Percentiles rank a stretch among this genome's conserved stretches.
Evolutionary conservation across 30 jellyfish, hydroid and myxozoan genomes (phyloP).

Genomic region (Hydra vulgaris): DNA sequence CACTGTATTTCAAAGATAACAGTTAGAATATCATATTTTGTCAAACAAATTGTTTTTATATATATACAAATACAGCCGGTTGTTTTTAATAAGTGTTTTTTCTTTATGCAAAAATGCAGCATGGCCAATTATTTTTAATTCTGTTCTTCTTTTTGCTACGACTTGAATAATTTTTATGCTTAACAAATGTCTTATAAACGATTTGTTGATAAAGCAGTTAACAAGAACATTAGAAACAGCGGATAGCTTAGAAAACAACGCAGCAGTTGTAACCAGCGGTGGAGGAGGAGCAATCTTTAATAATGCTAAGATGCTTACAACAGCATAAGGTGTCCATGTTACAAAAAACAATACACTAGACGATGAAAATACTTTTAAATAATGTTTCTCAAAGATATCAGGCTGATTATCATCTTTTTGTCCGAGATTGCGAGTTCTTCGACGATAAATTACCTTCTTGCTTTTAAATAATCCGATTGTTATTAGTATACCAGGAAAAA

Average conservation of each 20-base stretch:
- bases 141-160: not conserved
- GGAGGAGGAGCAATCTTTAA: not conserved
- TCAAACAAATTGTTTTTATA: too few species aligned
- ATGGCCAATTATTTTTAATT: too few species aligned
- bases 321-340: conserved; percentile 9
- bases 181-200: not conserved
- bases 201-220: not conserved
- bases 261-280: not conserved
- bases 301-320: not conserved
- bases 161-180: not conserved
- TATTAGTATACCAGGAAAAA: not conserved
- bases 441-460: not conserved
- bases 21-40: too few species aligned
- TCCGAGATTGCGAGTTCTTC: not conserved
- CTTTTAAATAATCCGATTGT: not conserved
- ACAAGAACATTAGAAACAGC: not conserved
- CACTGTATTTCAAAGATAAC: too few species aligned
- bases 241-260: conserved; percentile 11
- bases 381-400: not conserved
- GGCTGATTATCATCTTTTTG: too few species aligned
- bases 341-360: not conserved
- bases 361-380: not conserved
- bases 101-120: too few species aligned
- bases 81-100: too few species aligned
- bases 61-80: too few species aligned